phyloP scores from a whole-genome alignment of 2,113 vertebrate species.

The Lontra canadensis region DNA sequence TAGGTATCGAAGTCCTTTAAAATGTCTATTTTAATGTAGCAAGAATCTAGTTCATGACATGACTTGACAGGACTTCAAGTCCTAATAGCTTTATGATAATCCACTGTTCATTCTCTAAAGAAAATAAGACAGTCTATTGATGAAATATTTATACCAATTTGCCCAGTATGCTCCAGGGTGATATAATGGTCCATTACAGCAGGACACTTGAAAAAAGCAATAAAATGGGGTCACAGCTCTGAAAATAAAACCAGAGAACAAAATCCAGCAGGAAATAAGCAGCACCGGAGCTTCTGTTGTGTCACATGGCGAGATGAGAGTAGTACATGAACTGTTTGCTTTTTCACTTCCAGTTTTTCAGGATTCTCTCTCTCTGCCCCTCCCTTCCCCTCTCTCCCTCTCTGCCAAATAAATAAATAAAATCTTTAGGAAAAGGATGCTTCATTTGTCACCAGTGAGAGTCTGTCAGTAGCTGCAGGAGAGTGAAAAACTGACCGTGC shows the following conservation, averaged over 20 bases:
- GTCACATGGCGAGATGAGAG: not conserved
- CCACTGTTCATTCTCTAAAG: not conserved
- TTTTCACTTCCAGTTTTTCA: not conserved
- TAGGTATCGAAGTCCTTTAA: not conserved
- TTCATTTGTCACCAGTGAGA: not conserved
- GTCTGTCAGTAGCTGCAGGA: not conserved
- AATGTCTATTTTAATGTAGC: not conserved
- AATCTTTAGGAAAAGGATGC: not conserved
- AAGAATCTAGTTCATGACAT: not conserved
- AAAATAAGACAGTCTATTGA: not conserved
- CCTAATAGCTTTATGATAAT: not conserved
- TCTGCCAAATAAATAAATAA: not conserved
- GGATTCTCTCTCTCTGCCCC: not conserved
- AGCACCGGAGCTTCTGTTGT: not conserved
- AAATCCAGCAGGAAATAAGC: not conserved
- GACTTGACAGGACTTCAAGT: not conserved
- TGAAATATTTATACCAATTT: not conserved
- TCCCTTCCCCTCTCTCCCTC: not conserved
- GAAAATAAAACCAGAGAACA: not conserved
- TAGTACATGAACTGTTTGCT: not conserved
- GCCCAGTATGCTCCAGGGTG: not conserved
- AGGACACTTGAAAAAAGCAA: not conserved
- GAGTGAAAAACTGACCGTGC: not conserved
- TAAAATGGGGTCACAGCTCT: not conserved
- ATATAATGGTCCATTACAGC: too few relatives aligned